These are phyloP conservation scores for Tetramorium parvispinum DNA, from an alignment of 1,140 invertebrate genomes.

Conservation along the genomic window DNA sequence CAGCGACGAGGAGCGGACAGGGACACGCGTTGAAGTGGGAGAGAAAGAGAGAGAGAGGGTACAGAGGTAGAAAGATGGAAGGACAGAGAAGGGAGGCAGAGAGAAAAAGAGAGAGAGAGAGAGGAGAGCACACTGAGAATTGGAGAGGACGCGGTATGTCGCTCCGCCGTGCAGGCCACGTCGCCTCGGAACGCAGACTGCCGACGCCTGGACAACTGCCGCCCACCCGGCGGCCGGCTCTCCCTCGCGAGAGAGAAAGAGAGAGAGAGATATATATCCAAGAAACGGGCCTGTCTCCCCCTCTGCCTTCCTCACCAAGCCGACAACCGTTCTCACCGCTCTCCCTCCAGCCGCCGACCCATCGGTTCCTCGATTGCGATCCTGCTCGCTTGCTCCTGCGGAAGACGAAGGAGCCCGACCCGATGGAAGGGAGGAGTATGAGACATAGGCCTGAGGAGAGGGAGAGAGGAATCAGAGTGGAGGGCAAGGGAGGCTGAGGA, in stretches of 20 bases:
- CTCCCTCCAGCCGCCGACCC: slow-evolving; percentile 8
- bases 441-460: slow-evolving; percentile 8
- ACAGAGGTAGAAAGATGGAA: slow-evolving; percentile 39
- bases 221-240: slow-evolving; percentile 80
- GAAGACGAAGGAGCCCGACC: slow-evolving; percentile 26
- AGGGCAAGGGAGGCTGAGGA: neutral
- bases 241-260: slow-evolving; percentile 24
- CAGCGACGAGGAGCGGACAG: slow-evolving; percentile 33
- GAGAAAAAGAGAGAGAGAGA: neutral
- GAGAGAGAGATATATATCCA: slow-evolving; percentile 28
- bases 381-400: slow-evolving; percentile 49
- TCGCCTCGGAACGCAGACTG: slow-evolving; percentile 81
- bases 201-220: slow-evolving; percentile 80
- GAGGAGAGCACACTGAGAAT: slow-evolving; percentile 65
- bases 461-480: neutral
- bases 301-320: neutral
- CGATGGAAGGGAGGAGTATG: neutral
- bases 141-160: slow-evolving; percentile 78
- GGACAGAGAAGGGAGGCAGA: neutral
- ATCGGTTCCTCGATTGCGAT: slow-evolving; percentile 23
- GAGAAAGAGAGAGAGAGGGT: slow-evolving; percentile 20
- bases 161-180: slow-evolving; percentile 80
- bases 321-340: slow-evolving; percentile 39
- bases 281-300: slow-evolving; percentile 25
- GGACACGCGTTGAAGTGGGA: slow-evolving; percentile 27